Evolutionary conservation across 2,113 vertebrate species (phyloP).

Genomic region (Oreocharis arfaki): DNA sequence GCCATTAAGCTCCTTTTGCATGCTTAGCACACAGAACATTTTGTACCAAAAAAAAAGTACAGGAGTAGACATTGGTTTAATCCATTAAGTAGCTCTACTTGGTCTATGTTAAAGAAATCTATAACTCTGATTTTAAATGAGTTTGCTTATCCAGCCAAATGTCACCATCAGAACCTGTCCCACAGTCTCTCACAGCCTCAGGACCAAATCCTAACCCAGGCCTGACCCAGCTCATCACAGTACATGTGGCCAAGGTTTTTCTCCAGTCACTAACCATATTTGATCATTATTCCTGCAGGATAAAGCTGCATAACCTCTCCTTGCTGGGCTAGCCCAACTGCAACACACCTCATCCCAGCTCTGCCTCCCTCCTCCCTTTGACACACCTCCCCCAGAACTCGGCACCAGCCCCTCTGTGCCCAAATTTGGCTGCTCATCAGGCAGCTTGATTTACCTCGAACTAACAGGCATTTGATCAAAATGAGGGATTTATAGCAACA

Average conservation of each 20-base stretch:
- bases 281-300: neutral
- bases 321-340: neutral
- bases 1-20: neutral
- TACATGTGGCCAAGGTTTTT: neutral
- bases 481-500: neutral
- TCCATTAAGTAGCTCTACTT: neutral
- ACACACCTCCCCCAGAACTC: neutral
- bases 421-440: neutral
- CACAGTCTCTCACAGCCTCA: neutral
- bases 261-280: accelerated
- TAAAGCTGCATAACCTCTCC: neutral
- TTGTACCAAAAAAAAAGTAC: neutral
- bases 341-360: neutral
- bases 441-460: neutral
- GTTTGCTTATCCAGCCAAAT: neutral
- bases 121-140: neutral
- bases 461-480: neutral
- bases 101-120: neutral
- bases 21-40: neutral
- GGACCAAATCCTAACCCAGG: neutral
- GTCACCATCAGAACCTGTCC: neutral
- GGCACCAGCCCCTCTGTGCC: neutral
- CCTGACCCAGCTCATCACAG: neutral
- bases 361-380: neutral
- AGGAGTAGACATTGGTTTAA: neutral